phyloP scores from a whole-genome alignment of 2,888 invertebrate species.

The Chrysolina oricalcia region DNA sequence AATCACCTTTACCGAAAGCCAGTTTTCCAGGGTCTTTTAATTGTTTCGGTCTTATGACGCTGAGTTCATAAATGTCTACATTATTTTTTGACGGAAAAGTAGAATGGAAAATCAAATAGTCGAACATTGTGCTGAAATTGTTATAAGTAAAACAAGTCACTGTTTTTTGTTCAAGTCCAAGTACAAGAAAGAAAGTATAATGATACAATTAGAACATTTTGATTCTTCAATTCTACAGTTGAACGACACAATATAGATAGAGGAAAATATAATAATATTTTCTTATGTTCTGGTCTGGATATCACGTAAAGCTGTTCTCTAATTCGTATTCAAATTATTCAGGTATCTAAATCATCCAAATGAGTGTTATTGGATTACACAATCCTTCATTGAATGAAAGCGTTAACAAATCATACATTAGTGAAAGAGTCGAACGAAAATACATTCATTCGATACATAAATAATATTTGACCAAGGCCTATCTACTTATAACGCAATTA shows the following conservation, averaged over 20 bases:
- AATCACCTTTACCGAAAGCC: too few species aligned
- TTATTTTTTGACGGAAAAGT: too few species aligned
- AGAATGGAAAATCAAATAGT: too few species aligned
- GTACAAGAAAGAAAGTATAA: too few species aligned
- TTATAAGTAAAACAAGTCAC: too few species aligned
- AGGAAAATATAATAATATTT: neutral
- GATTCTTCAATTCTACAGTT: neutral
- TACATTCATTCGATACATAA: neutral
- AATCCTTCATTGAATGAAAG: neutral
- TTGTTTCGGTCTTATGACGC: too few species aligned
- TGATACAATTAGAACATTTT: too few species aligned
- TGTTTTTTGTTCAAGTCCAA: too few species aligned
- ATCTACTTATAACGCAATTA: constrained; percentile 26
- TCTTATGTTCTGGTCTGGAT: neutral
- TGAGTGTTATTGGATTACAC: neutral
- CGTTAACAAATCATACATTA: constrained; percentile 5
- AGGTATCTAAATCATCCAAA: neutral
- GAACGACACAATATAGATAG: neutral
- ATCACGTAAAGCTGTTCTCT: neutral
- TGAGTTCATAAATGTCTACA: too few species aligned
- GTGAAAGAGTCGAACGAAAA: neutral
- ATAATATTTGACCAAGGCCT: neutral
- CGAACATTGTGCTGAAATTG: too few species aligned
- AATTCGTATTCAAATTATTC: neutral
- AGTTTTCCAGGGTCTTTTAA: too few species aligned